A percentile compares a stretch with the other conserved stretches of the same genome.
Evolutionary conservation across 2,888 invertebrate genomes (phyloP).

Genomic region (Sialis fuliginosa): DNA sequence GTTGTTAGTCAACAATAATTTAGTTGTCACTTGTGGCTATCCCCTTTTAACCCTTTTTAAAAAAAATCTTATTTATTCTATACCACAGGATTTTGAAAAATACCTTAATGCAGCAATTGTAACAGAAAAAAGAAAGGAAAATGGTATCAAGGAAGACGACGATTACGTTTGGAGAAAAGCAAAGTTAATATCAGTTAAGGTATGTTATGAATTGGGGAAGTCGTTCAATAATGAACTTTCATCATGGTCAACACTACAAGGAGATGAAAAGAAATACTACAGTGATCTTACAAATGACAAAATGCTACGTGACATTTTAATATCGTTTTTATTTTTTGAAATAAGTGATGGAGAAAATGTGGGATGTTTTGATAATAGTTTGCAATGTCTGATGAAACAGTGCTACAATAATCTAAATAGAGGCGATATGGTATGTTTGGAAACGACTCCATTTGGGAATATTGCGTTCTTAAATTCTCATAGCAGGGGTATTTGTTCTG

Average conservation of each 20-base stretch:
- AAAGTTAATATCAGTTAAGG: not conserved
- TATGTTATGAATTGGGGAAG: not conserved
- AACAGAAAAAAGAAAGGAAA: not conserved
- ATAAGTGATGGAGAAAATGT: not conserved
- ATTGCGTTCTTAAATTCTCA: conserved; percentile 37
- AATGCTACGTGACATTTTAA: not conserved
- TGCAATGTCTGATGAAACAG: too few relatives aligned
- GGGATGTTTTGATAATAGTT: too few relatives aligned
- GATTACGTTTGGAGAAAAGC: not conserved
- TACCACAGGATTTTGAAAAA: not conserved
- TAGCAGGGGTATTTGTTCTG: conserved; percentile 37
- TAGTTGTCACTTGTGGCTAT: not conserved
- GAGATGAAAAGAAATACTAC: not conserved
- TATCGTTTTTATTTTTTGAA: not conserved
- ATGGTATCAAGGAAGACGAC: not conserved
- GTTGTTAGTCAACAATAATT: not conserved
- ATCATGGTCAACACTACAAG: not conserved
- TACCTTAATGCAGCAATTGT: not conserved
- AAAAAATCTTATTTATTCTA: not conserved
- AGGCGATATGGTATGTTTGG: conserved; percentile 13
- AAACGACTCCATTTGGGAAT: conserved; percentile 25
- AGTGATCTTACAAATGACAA: not conserved
- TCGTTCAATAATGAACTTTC: not conserved
- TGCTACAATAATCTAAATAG: not conserved
- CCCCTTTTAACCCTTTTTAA: not conserved